Evolutionary conservation across 2,888 invertebrate species (phyloP), one percentile per base, ranked within the genome.

Genomic region (Hylaea fasciaria): DNA sequence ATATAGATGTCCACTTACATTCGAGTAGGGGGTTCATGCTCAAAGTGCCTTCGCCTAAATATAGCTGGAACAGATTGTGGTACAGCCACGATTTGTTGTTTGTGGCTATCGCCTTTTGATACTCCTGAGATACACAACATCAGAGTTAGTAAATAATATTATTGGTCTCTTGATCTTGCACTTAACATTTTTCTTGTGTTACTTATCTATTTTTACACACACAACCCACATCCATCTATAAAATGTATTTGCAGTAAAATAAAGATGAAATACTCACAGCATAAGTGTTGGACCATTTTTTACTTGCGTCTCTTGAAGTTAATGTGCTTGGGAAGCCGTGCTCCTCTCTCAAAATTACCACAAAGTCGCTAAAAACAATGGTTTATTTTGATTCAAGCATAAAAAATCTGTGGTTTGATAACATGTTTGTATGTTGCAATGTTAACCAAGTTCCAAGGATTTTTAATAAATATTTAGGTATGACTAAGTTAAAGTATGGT

Each of bases 51-150:
- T 90, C 91, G 0, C 91, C 91, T 47, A 91, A 71, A 57, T 92
- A 91, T 17, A 86, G 56, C 58, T 91, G 89, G 54, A 91, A 89
- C 40, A 92, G 65, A 46, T 79, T 80, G 70, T 86, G 86, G 68
- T 92, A 92, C 40, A 91, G 76, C 91, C 91, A 92, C 1, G 81
- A 73, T 29, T 81, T 86, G 68, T 91, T 91, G 47, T 87, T 84
- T 0, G 89, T 89, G 0, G 91, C 91, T 58, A 87, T 86, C 0
- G 92, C 84, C 67, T 91, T 92, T 67, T 92, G 92, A 67, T 87
- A 92, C 51, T 91, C 91, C 92, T 92, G 69, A 22, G 35, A 16
- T 12, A 13, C 11, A n/a, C n/a, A 39, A 8, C 10, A 11, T 35
- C 10, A 35, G 2, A 35, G 35, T 35, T n/a, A n/a, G n/a, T n/a